These are phyloP conservation scores for Antitype chi DNA, from an alignment of 2,888 invertebrate species.

Conservation along the genomic window DNA sequence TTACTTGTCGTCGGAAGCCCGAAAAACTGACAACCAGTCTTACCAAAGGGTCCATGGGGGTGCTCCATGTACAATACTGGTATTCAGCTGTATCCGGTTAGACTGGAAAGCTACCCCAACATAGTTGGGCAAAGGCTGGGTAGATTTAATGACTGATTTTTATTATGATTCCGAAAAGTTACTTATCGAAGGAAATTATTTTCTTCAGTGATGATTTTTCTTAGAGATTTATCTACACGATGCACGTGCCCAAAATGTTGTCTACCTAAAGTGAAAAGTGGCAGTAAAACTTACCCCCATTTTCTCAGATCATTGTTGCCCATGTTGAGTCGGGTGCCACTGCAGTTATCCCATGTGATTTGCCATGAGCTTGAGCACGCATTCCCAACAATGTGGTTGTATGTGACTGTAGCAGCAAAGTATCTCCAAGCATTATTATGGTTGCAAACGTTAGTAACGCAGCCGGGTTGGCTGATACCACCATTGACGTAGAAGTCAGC, in stretches of 20 bases:
- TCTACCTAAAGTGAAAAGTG: neutral
- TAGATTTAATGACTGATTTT: too few species aligned
- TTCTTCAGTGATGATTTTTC: neutral
- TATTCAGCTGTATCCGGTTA: too few species aligned
- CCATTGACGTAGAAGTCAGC: constrained; percentile 92
- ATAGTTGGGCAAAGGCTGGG: too few species aligned
- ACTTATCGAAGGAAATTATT: neutral
- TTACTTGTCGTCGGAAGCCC: too few species aligned
- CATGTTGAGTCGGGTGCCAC: constrained; percentile 73
- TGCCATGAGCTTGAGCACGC: constrained; percentile 73
- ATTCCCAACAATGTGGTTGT: constrained; percentile 78
- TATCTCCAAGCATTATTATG: constrained; percentile 82
- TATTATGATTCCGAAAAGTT: neutral
- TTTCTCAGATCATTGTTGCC: constrained; percentile 77
- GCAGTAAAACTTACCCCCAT: constrained; percentile 68
- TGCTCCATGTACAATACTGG: too few species aligned
- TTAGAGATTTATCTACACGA: neutral
- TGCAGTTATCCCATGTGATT: constrained; percentile 75
- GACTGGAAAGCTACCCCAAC: too few species aligned
- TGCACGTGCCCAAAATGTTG: neutral
- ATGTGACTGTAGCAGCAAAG: constrained; percentile 77
- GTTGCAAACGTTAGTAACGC: constrained; percentile 76
- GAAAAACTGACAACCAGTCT: too few species aligned
- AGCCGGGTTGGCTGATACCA: constrained; percentile 85
- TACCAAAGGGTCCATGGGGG: too few species aligned